Percentiles rank a stretch among this genome's conserved stretches.
Conservation (phyloP, 2,888 invertebrate genomes). For the Pristionchus entomophagus region DNA sequence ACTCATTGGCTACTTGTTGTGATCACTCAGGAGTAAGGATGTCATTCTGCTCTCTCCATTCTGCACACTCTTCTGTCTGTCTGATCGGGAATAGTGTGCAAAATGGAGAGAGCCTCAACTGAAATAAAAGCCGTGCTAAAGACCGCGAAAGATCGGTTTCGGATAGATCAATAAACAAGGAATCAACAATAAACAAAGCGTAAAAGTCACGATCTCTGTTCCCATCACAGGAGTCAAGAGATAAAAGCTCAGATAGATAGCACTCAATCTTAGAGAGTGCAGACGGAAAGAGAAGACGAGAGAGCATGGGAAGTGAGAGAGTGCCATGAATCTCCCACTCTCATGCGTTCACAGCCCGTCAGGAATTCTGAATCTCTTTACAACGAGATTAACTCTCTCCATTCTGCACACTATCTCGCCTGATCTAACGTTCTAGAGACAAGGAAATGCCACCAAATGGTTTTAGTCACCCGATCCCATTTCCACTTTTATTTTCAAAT, state of each 20-base stretch:
- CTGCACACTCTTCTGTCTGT: no score
- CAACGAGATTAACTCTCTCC: neutral
- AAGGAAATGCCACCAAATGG: neutral
- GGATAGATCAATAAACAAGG: no score
- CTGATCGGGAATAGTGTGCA: no score
- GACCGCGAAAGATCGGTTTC: no score
- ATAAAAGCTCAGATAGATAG: neutral
- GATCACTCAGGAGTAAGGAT: no score
- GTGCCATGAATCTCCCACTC: neutral
- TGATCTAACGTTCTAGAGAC: neutral
- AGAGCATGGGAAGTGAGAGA: neutral
- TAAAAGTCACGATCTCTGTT: no score
- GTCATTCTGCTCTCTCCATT: no score
- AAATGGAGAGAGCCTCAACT: no score
- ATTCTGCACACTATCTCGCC: neutral
- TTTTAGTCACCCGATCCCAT: neutral
- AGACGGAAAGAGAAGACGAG: neutral
- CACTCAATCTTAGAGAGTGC: neutral
- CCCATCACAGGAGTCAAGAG: neutral
- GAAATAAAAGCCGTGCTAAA: no score
- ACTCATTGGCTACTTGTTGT: no score
- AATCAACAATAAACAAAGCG: no score
- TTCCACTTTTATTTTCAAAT: neutral
- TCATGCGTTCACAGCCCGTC: conserved; percentile 7
- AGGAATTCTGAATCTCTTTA: neutral